phyloP scores from a whole-genome alignment of 2,113 vertebrate genomes.

The Elephantulus edwardii region DNA sequence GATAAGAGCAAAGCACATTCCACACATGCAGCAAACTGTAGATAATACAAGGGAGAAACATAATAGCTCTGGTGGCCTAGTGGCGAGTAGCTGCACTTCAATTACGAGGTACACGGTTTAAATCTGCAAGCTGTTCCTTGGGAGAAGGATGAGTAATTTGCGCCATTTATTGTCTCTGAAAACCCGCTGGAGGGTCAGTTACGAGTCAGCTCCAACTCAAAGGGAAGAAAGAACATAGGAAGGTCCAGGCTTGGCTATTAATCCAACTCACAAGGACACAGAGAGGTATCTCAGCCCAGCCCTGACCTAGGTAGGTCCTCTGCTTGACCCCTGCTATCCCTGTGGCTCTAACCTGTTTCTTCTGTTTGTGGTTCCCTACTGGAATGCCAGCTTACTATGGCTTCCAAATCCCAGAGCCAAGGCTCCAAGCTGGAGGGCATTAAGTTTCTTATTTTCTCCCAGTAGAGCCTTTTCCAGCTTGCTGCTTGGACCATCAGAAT shows the following conservation, averaged over 20 bases:
- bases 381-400: neutral
- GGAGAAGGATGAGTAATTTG: too few species aligned
- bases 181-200: too few species aligned
- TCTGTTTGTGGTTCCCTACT: rapidly evolving
- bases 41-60: neutral
- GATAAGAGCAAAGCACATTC: neutral
- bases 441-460: neutral
- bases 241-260: too few species aligned
- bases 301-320: neutral
- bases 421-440: rapidly evolving
- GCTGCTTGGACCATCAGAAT: neutral
- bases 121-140: too few species aligned
- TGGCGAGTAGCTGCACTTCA: too few species aligned
- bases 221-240: too few species aligned
- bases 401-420: neutral
- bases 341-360: neutral
- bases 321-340: too few species aligned
- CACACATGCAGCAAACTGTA: neutral
- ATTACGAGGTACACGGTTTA: too few species aligned
- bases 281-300: neutral
- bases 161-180: too few species aligned
- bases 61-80: too few species aligned
- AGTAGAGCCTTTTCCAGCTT: neutral
- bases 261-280: neutral
- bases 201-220: too few species aligned